Percentiles rank a stretch among this genome's conserved stretches.
phyloP scores from a whole-genome alignment of 2,888 invertebrate species.

The Carcina quercana region DNA sequence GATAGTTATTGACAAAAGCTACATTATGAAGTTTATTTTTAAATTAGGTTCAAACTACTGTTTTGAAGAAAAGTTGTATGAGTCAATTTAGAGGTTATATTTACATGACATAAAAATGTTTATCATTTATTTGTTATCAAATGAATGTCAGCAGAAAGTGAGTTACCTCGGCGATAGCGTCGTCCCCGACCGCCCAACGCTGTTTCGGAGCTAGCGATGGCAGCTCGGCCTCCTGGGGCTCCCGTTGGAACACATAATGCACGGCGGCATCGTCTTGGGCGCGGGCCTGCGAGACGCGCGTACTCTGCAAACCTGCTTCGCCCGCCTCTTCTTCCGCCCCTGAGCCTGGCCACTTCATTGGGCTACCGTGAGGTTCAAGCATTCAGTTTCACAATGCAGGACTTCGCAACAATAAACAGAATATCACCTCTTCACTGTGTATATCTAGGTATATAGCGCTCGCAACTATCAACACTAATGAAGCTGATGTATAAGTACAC shows the following conservation, averaged over 20 bases:
- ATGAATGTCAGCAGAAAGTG: no score
- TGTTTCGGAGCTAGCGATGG: slow-evolving; percentile 83
- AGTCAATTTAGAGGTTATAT: no score
- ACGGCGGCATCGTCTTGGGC: slow-evolving; percentile 91
- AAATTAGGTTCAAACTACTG: no score
- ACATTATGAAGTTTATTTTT: no score
- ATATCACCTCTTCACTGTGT: slow-evolving; percentile 30
- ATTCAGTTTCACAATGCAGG: slow-evolving; percentile 66
- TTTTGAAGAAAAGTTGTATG: no score
- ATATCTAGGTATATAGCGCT: slow-evolving; percentile 29
- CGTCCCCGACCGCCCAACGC: slow-evolving; percentile 93
- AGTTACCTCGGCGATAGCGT: slow-evolving; percentile 90
- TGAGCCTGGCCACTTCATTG: slow-evolving; percentile 87
- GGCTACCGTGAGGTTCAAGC: slow-evolving; percentile 75
- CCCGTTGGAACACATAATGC: slow-evolving; percentile 90
- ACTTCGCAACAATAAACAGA: slow-evolving; percentile 50
- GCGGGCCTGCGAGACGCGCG: slow-evolving; percentile 79
- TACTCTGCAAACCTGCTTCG: slow-evolving; percentile 72
- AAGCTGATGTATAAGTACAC: slow-evolving; percentile 32
- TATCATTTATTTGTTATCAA: no score
- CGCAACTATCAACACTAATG: slow-evolving; percentile 33
- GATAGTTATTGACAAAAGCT: no score
- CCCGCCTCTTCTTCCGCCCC: slow-evolving; percentile 78
- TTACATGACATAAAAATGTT: no score
- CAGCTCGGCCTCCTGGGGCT: slow-evolving; percentile 87